These are phyloP conservation scores for Cotesia typhae DNA, from an alignment of 1,140 invertebrate species.

Conservation along the genomic window DNA sequence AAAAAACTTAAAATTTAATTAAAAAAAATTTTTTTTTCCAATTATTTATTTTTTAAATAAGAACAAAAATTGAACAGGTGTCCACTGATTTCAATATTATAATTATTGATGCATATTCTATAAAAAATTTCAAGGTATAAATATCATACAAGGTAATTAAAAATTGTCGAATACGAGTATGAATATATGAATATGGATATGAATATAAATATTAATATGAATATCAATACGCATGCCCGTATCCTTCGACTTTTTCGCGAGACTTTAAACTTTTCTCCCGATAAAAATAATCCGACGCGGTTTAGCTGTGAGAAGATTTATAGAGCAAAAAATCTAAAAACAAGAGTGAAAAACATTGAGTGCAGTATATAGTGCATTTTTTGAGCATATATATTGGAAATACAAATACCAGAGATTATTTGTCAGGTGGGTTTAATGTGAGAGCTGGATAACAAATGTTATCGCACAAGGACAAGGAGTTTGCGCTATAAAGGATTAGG, in stretches of 20 bases:
- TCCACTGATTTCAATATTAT: too few species aligned
- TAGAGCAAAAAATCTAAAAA: neutral
- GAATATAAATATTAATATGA: too few species aligned
- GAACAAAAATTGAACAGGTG: too few species aligned
- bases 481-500: slow-evolving; percentile 35
- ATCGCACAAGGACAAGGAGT: slow-evolving; percentile 18
- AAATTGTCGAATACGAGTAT: neutral
- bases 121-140: too few species aligned
- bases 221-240: slow-evolving; percentile 27
- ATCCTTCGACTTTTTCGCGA: slow-evolving; percentile 29
- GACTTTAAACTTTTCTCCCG: neutral
- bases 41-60: too few species aligned
- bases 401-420: slow-evolving; percentile 2
- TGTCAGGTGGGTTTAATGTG: neutral
- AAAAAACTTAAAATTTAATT: too few species aligned
- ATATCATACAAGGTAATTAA: neutral
- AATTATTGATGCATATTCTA: too few species aligned
- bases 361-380: neutral
- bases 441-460: slow-evolving; percentile 25
- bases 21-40: too few species aligned
- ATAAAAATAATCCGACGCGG: neutral
- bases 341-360: neutral
- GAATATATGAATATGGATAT: too few species aligned
- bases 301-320: neutral
- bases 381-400: too few species aligned